A percentile compares a stretch with the other conserved stretches of the same genome.
phyloP scores from a whole-genome alignment of 2,113 vertebrate species.

The Dipodomys stephensi region DNA sequence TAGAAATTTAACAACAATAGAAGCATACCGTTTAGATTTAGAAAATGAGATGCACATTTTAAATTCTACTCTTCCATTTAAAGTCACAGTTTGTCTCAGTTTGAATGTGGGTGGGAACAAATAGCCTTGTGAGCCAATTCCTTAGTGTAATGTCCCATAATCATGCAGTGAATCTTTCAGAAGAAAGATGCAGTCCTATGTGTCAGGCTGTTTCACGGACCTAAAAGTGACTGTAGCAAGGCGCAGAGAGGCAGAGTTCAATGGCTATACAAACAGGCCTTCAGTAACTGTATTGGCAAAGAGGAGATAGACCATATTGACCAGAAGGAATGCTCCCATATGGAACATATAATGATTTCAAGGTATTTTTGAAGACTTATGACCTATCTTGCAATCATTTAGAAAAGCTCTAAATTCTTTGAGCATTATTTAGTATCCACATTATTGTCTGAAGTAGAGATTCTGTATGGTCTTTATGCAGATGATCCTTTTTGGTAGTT shows the following conservation, averaged over 20 bases:
- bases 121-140: not conserved
- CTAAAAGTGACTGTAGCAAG: not conserved
- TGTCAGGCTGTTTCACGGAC: not conserved
- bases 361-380: not conserved
- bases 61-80: not conserved
- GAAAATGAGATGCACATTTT: not conserved
- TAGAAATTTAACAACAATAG: not conserved
- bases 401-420: not conserved
- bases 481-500: not conserved
- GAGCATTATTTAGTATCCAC: not conserved
- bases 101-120: not conserved
- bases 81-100: not conserved
- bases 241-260: not conserved
- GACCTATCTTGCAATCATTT: not conserved
- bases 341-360: not conserved
- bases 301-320: not conserved
- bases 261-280: not conserved
- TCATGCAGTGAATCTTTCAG: not conserved
- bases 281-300: not conserved
- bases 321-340: not conserved
- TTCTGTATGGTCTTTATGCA: not conserved
- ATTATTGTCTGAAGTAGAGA: not conserved
- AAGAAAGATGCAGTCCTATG: not conserved
- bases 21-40: not conserved
- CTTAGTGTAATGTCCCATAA: not conserved